These are phyloP conservation scores for Samia ricini DNA, from an alignment of 1,140 invertebrate species.

Conservation along the genomic window DNA sequence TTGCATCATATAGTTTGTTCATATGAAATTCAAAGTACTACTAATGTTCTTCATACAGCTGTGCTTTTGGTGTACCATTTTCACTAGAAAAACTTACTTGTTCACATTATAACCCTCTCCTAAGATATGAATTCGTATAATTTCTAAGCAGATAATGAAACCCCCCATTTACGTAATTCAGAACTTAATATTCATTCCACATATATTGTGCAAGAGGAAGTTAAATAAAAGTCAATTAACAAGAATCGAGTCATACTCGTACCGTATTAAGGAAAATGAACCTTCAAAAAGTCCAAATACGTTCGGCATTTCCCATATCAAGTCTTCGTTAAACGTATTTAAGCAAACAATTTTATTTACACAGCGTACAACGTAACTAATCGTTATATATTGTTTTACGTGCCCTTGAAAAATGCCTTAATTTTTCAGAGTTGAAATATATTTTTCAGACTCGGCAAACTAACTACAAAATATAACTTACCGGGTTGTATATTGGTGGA, in stretches of 20 bases:
- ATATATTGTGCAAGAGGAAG: conserved; percentile 19
- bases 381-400: conserved; percentile 22
- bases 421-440: not conserved
- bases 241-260: conserved; percentile 6
- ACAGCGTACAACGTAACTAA: conserved; percentile 26
- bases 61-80: too few relatives aligned
- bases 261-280: conserved; percentile 14
- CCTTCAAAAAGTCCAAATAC: conserved; percentile 17
- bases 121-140: too few relatives aligned
- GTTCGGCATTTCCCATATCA: conserved; percentile 9
- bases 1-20: too few relatives aligned
- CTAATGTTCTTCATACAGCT: too few relatives aligned
- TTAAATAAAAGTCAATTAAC: conserved; percentile 1
- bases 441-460: not conserved
- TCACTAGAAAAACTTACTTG: too few relatives aligned
- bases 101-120: too few relatives aligned
- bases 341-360: conserved; percentile 31
- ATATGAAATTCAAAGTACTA: too few relatives aligned
- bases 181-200: not conserved
- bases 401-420: conserved; percentile 40
- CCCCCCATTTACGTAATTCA: not conserved
- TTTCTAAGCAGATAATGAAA: not conserved
- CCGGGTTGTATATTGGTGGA: conserved; percentile 59
- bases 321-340: conserved; percentile 13
- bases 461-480: conserved; percentile 29